Evolutionary conservation across 1,140 invertebrate species (phyloP).

Genomic region (Delia radicum): DNA sequence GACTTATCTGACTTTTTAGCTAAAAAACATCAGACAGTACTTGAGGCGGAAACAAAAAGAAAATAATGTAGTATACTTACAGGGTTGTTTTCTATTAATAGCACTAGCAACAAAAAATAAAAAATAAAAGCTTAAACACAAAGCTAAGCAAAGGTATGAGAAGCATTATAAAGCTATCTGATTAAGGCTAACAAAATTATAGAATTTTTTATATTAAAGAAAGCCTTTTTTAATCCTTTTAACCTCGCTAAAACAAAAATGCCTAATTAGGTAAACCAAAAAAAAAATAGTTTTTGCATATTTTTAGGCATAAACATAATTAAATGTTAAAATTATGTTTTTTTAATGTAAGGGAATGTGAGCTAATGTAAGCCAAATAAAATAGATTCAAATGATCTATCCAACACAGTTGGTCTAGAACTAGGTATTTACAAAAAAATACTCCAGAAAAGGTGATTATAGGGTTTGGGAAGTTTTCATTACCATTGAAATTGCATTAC

Average conservation of each 20-base stretch:
- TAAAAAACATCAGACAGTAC: conserved; percentile 6
- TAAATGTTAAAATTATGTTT: too few species aligned
- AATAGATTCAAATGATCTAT: too few species aligned
- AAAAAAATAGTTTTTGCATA: too few species aligned
- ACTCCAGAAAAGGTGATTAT: too few species aligned
- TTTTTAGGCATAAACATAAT: neutral
- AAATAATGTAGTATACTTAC: neutral
- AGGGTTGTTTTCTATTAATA: neutral
- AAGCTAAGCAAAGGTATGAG: neutral
- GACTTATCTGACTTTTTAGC: conserved; percentile 21
- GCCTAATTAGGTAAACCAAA: neutral
- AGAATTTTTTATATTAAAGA: neutral
- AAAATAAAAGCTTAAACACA: neutral
- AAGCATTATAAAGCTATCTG: neutral
- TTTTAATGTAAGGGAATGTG: too few species aligned
- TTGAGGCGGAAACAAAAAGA: neutral
- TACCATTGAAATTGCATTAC: too few species aligned
- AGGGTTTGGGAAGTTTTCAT: too few species aligned
- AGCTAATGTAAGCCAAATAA: too few species aligned
- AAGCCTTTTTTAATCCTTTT: neutral
- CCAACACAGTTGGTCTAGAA: too few species aligned
- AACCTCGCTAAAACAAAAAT: neutral
- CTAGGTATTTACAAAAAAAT: too few species aligned
- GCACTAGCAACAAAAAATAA: neutral
- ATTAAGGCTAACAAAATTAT: neutral